Conservation (phyloP, 2,113 vertebrate genomes). For the Python bivittatus region DNA sequence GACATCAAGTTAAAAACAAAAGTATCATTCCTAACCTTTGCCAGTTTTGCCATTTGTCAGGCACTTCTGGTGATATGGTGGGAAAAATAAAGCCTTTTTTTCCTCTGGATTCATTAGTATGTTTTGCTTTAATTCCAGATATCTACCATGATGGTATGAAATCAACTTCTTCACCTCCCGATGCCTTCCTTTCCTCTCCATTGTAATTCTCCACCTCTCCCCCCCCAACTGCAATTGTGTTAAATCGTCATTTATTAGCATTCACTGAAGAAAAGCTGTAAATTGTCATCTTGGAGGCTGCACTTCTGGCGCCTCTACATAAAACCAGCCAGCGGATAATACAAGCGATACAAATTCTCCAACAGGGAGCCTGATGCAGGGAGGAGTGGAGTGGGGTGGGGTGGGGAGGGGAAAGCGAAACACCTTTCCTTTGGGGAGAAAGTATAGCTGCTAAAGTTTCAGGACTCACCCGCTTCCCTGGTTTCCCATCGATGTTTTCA, state of each 20-base stretch:
- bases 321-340: background rate
- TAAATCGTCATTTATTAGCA: slow-evolving; percentile 17
- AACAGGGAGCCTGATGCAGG: background rate
- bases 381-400: background rate
- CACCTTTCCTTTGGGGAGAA: slow-evolving; percentile 26
- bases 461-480: slow-evolving; percentile 73
- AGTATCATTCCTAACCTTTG: background rate
- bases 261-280: slow-evolving; percentile 29
- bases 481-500: slow-evolving; percentile 71
- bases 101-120: slow-evolving; percentile 12
- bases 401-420: background rate
- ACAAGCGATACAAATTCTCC: slow-evolving; percentile 26
- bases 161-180: background rate
- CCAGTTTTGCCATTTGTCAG: background rate
- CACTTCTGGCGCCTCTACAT: slow-evolving; percentile 25
- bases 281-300: slow-evolving; percentile 9
- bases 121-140: slow-evolving; percentile 20
- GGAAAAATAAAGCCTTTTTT: slow-evolving; percentile 32
- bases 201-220: background rate
- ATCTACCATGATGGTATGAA: background rate
- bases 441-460: slow-evolving; percentile 43
- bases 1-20: background rate
- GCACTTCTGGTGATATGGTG: background rate
- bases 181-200: background rate
- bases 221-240: slow-evolving; percentile 23